A percentile compares a stretch with the other conserved stretches of the same genome.
phyloP scores from a whole-genome alignment of 2,113 vertebrate species.

The Hemiprocne comata region DNA sequence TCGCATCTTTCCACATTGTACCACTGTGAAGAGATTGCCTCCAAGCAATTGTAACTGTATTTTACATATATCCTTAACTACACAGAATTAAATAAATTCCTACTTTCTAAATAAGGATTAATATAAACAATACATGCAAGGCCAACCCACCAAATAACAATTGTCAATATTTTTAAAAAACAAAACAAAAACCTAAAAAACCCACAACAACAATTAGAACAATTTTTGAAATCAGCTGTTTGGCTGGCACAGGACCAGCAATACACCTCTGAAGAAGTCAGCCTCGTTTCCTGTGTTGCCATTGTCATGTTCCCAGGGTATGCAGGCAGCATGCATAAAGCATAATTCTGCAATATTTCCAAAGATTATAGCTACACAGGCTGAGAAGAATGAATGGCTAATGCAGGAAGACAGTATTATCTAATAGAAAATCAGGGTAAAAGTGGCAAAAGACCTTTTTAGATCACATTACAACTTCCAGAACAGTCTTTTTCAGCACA shows the following conservation, averaged over 20 bases:
- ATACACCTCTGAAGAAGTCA: neutral
- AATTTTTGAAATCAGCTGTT: neutral
- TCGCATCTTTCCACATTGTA: neutral
- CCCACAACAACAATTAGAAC: neutral
- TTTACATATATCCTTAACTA: neutral
- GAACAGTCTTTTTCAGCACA: neutral
- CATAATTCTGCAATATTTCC: slow-evolving; percentile 2
- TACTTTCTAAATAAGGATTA: neutral
- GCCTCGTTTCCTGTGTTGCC: neutral
- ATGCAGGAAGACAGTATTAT: neutral
- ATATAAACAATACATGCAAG: neutral
- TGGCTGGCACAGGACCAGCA: neutral
- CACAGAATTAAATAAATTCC: neutral
- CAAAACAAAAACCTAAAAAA: too few relatives aligned
- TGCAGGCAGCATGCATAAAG: neutral
- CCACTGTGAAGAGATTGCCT: neutral
- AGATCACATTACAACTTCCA: neutral
- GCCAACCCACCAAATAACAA: neutral
- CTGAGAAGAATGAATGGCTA: neutral
- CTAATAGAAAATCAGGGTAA: neutral
- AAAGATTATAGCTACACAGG: neutral
- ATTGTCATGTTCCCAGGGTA: neutral
- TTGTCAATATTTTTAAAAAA: neutral
- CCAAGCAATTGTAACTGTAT: neutral
- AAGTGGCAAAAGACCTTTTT: neutral